These are phyloP conservation scores for Apotomis turbidana DNA, from an alignment of 2,888 invertebrate species.

Conservation along the genomic window DNA sequence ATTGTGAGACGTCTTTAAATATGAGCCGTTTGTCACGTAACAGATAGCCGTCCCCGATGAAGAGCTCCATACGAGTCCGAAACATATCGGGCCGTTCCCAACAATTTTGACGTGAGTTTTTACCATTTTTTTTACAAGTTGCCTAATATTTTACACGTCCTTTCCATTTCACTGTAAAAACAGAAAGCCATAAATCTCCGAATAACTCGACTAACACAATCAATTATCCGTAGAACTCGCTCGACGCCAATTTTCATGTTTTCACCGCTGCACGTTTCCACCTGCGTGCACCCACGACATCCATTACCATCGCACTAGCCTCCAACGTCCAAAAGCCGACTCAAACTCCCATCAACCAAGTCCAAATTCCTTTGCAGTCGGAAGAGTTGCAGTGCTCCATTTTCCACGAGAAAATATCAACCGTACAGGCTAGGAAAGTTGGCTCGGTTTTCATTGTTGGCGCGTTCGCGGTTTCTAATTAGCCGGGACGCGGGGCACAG, in stretches of 20 bases:
- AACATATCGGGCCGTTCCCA: too few species aligned
- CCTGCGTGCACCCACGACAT: conserved; percentile 35
- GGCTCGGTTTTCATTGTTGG: neutral
- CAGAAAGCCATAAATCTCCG: conserved; percentile 16
- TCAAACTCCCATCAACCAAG: neutral
- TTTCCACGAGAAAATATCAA: neutral
- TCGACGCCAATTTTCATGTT: conserved; percentile 36
- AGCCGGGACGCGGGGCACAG: conserved; percentile 15
- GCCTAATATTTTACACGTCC: too few species aligned
- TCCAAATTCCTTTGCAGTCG: neutral
- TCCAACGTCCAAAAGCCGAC: neutral
- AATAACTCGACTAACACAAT: conserved; percentile 29
- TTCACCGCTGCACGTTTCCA: conserved; percentile 41
- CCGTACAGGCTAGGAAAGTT: neutral
- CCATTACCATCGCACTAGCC: conserved; percentile 22
- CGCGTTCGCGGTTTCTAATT: conserved; percentile 30
- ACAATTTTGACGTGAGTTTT: too few species aligned
- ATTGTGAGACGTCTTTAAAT: too few species aligned
- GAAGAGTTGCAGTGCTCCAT: conserved; percentile 1
- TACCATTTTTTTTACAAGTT: too few species aligned
- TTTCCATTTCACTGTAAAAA: neutral
- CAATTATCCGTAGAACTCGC: conserved; percentile 28
- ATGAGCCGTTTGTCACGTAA: too few species aligned
- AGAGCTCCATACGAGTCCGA: too few species aligned
- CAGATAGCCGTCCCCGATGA: too few species aligned